Percentiles rank a stretch among this genome's conserved stretches.
These are phyloP conservation scores for Drosophila micromelanica DNA, from an alignment of 1,140 invertebrate species.

Conservation along the genomic window DNA sequence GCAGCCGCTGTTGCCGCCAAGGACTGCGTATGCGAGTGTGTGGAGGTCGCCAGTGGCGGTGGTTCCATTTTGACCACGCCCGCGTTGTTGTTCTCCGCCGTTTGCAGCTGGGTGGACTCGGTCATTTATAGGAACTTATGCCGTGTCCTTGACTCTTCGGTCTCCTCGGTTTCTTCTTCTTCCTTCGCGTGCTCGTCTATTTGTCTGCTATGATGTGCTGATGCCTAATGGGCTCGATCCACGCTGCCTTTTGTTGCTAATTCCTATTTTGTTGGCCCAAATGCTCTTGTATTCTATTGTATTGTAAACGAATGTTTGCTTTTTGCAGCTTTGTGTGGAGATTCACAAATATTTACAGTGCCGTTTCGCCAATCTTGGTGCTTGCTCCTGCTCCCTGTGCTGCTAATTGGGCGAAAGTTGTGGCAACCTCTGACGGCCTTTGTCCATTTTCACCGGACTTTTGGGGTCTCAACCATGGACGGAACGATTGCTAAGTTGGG, in stretches of 20 bases:
- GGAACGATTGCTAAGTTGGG: constrained; percentile 48
- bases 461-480: constrained; percentile 63
- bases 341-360: constrained; percentile 72
- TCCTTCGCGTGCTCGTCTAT: constrained; percentile 1
- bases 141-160: not conserved
- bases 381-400: constrained; percentile 42
- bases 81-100: constrained; percentile 83
- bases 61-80: constrained; percentile 84
- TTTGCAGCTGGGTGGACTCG: constrained; percentile 84
- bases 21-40: constrained; percentile 46
- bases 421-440: constrained; percentile 73
- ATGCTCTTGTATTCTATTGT: constrained; percentile 30
- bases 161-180: not conserved
- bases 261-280: constrained; percentile 36
- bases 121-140: constrained; percentile 76
- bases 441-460: constrained; percentile 77
- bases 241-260: constrained; percentile 64
- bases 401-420: constrained; percentile 75
- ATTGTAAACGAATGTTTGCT: constrained; percentile 27
- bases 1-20: constrained; percentile 58
- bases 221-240: constrained; percentile 63
- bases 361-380: constrained; percentile 37
- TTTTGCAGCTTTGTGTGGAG: constrained; percentile 31
- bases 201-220: constrained; percentile 30
- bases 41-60: constrained; percentile 76